phyloP scores from a whole-genome alignment of 2,113 vertebrate genomes.

The Camelus bactrianus region DNA sequence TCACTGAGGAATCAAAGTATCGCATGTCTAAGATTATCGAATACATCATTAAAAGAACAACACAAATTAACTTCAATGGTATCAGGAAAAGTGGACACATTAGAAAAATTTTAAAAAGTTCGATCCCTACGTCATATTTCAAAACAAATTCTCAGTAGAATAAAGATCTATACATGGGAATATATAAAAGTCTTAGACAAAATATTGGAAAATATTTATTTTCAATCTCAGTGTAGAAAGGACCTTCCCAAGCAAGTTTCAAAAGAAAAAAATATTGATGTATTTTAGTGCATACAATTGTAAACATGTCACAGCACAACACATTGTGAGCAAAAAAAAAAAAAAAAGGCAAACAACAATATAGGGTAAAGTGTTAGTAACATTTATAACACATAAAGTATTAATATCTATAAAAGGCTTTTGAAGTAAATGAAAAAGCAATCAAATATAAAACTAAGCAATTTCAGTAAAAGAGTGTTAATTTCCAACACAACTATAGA shows the following conservation, averaged over 20 bases:
- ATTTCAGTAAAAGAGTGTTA: background rate
- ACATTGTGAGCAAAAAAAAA: conserved; percentile 23
- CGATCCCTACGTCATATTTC: background rate
- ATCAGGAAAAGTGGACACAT: background rate
- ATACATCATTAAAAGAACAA: conserved; percentile 10
- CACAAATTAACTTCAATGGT: background rate
- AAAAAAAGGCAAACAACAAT: background rate
- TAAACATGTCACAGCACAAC: background rate
- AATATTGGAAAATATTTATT: conserved; percentile 32
- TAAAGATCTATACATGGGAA: conserved; percentile 10
- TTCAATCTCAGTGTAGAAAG: background rate
- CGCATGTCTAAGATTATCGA: background rate
- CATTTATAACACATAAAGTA: background rate
- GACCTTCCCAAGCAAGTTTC: background rate
- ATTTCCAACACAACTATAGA: background rate
- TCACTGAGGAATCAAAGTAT: conserved; percentile 22
- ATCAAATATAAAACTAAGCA: background rate
- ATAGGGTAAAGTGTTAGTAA: background rate
- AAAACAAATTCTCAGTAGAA: conserved; percentile 6
- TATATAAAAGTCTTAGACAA: background rate
- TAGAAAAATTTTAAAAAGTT: background rate
- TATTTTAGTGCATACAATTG: background rate
- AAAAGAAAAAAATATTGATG: background rate
- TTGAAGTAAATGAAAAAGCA: background rate
- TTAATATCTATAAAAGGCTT: background rate